Evolutionary conservation across 2,113 vertebrate species (phyloP), one percentile per base, ranked within the genome.

Genomic region (Danionella cerebrum): DNA sequence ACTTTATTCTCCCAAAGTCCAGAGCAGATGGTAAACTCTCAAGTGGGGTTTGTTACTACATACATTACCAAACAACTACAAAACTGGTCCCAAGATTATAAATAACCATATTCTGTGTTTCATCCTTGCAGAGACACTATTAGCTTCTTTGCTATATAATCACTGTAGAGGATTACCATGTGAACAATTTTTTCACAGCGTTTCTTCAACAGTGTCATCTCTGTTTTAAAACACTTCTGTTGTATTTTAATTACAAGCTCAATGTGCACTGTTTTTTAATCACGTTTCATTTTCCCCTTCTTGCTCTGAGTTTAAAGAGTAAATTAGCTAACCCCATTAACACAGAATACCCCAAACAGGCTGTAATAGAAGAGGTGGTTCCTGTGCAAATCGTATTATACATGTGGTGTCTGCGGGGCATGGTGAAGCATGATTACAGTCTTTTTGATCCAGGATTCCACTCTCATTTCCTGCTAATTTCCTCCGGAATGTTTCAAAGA

Each of bases 241-340:
- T 64, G 86, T 83, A 88, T 88, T 89, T 90, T 90, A 92, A 92
- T 91, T 91, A 90, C 84, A 81, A 85, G 80, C 86, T 83, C 85
- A 88, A 88, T 89, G 84, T 88, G 86, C 78, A 84, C 82, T 84
- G 85, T 88, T 89, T 90, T 86, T 90, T 91, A 91, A 89, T 89
- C 88, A 87, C 79, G 78, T 78, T 80, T 86, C 81, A 48, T 87
- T 87, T 89, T 24, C 33, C 39, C 11, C 39, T 39, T 57, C 27
- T 89, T 73, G 44, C 47, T 59, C 51, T 35, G 44, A 91, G 87
- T 89, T 90, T 88, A 89, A 90, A 90, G 86, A 87, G 84, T 83
- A 84, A 91, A 90, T 90, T 85, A 90, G 83, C 86, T 89, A 85
- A 91, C 89, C 87, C 88, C 84, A 90, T 92, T 92, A 92, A 89